These are phyloP conservation scores for Mungos mungo DNA, from an alignment of 2,113 vertebrate genomes.

Conservation along the genomic window DNA sequence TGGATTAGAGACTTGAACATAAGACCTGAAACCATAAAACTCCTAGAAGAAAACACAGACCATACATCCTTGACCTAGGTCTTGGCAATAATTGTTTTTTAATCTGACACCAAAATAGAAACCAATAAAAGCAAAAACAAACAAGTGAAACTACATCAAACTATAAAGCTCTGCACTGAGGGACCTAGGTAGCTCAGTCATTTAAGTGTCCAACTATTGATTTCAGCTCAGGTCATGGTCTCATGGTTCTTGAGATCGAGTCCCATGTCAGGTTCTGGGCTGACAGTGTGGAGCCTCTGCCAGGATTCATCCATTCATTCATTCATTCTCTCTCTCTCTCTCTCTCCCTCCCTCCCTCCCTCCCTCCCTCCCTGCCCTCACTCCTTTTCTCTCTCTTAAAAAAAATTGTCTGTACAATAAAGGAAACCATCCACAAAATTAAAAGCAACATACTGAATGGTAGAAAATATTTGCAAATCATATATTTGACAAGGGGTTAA, in stretches of 20 bases:
- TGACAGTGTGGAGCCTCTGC: no score
- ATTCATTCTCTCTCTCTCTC: no score
- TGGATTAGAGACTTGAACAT: not conserved
- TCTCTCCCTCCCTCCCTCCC: no score
- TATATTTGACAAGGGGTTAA: not conserved
- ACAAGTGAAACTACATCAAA: not conserved
- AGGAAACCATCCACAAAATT: not conserved
- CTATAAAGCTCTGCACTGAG: not conserved
- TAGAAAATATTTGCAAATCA: not conserved
- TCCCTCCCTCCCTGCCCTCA: no score
- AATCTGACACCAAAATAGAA: not conserved
- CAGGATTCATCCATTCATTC: no score
- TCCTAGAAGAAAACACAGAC: not conserved
- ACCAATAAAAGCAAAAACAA: not conserved
- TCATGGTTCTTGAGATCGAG: no score
- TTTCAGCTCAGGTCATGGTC: no score
- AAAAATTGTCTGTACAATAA: not conserved
- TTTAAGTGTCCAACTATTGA: no score
- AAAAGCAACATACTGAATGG: not conserved
- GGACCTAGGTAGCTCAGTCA: no score
- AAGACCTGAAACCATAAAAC: not conserved
- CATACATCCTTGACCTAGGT: not conserved
- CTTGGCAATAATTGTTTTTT: not conserved
- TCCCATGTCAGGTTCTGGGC: no score
- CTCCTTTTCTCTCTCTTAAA: no score